phyloP scores from a whole-genome alignment of 30 jellyfish, hydroid and myxozoan species.

The Sanderia malayensis region DNA sequence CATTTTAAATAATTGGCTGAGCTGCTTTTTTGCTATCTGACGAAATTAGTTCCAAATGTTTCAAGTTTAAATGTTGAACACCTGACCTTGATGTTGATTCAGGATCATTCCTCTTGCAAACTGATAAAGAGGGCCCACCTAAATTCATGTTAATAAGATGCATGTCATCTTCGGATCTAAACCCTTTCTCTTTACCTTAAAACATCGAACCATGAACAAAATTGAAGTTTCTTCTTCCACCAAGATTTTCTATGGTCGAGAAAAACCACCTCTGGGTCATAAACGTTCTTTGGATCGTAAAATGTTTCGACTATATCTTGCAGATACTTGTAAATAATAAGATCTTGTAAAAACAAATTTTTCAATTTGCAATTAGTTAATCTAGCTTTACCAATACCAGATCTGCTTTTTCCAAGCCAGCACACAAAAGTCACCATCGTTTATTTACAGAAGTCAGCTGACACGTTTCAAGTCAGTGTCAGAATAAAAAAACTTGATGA shows the following conservation, averaged over 20 bases:
- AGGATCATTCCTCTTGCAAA: slow-evolving; percentile 10
- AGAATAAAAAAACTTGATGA: too few relatives aligned
- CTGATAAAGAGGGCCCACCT: slow-evolving; percentile 45
- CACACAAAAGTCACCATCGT: too few relatives aligned
- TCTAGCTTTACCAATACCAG: too few relatives aligned
- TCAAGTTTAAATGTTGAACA: not conserved
- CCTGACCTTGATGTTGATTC: slow-evolving; percentile 32
- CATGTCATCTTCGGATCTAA: slow-evolving; percentile 20
- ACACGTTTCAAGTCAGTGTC: too few relatives aligned
- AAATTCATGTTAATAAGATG: slow-evolving; percentile 13
- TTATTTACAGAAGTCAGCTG: too few relatives aligned
- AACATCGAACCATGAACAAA: slow-evolving; percentile 38
- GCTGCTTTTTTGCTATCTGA: slow-evolving; percentile 6
- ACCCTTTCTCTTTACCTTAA: too few relatives aligned
- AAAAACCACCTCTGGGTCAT: slow-evolving; percentile 35
- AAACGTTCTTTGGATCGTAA: slow-evolving; percentile 13
- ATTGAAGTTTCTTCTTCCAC: slow-evolving; percentile 17
- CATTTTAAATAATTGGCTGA: not conserved
- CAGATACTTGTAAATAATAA: slow-evolving; percentile 25
- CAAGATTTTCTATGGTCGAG: slow-evolving; percentile 17
- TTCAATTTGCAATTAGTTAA: too few relatives aligned
- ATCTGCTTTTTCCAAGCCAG: too few relatives aligned
- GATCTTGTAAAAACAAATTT: too few relatives aligned
- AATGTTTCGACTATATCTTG: slow-evolving; percentile 17
- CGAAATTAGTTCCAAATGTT: slow-evolving; percentile 8